Percentiles rank a stretch among this genome's conserved stretches.
Conservation (phyloP, 2,888 invertebrate species). For the Syritta pipiens region DNA sequence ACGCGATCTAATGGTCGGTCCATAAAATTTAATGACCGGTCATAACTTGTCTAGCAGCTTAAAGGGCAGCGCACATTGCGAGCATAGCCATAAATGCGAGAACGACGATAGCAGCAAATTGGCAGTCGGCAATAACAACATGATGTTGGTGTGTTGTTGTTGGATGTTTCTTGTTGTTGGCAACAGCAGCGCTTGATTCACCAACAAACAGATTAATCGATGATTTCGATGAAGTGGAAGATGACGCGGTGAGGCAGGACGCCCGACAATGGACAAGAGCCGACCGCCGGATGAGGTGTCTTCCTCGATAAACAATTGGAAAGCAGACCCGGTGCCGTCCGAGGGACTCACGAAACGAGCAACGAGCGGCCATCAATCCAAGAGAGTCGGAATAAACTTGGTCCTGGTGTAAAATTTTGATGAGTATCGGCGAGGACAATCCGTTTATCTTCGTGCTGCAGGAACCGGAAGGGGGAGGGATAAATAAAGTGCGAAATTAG, state of each 20-base stretch:
- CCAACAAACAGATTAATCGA: conserved; percentile 68
- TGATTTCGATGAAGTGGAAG: conserved; percentile 65
- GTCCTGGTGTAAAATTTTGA: conserved; percentile 60
- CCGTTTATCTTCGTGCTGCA: conserved; percentile 52
- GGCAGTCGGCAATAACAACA: conserved; percentile 46
- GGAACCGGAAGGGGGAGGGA: background rate
- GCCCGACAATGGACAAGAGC: too few relatives aligned
- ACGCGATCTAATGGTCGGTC: conserved; percentile 62
- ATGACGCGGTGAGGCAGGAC: conserved; percentile 42
- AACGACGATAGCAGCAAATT: conserved; percentile 64
- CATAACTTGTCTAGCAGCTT: conserved; percentile 68
- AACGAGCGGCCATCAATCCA: conserved; percentile 50
- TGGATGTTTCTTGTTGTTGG: conserved; percentile 54
- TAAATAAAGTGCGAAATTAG: conserved; percentile 46
- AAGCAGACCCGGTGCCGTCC: background rate
- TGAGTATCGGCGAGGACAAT: conserved; percentile 61
- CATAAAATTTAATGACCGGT: conserved; percentile 67
- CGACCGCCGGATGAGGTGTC: conserved; percentile 47
- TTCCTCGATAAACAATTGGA: conserved; percentile 24
- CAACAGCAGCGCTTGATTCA: conserved; percentile 40
- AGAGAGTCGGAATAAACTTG: conserved; percentile 35
- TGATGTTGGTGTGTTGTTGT: too few relatives aligned
- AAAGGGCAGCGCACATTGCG: conserved; percentile 55
- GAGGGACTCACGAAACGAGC: conserved; percentile 20
- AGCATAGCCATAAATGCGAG: conserved; percentile 47